Conservation (phyloP, 2,888 invertebrate genomes). For the Chrysodeixis includens region DNA sequence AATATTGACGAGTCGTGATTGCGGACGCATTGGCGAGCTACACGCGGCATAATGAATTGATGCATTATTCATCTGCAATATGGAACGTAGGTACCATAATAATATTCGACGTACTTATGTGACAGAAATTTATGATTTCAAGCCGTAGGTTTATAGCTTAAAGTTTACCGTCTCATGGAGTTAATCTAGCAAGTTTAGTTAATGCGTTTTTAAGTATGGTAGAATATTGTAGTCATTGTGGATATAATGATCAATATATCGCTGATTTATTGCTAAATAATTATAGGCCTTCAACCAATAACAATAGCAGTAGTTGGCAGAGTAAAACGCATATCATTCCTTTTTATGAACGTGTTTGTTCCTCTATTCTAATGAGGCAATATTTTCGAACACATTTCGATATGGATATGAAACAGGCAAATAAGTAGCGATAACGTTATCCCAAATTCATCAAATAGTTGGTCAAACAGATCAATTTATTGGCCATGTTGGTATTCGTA, state of each 20-base stretch:
- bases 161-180: too few species aligned
- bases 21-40: conserved; percentile 18
- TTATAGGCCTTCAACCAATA: conserved; percentile 20
- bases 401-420: background rate
- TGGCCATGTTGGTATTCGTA: conserved; percentile 16
- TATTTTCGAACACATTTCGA: background rate
- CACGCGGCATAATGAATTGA: conserved; percentile 5
- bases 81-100: background rate
- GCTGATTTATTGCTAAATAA: conserved; percentile 34
- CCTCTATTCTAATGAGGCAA: background rate
- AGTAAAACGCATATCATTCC: background rate
- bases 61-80: background rate
- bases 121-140: background rate
- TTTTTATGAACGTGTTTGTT: background rate
- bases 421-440: background rate
- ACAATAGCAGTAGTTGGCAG: background rate
- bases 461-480: background rate
- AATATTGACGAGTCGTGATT: conserved; percentile 35
- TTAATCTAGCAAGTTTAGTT: background rate
- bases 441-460: background rate
- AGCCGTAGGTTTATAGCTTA: too few species aligned
- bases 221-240: background rate
- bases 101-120: too few species aligned
- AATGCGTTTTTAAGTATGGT: background rate
- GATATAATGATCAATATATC: background rate